phyloP scores from a whole-genome alignment of 64 coral and sea anemone species.

The Platygyra sinensis region DNA sequence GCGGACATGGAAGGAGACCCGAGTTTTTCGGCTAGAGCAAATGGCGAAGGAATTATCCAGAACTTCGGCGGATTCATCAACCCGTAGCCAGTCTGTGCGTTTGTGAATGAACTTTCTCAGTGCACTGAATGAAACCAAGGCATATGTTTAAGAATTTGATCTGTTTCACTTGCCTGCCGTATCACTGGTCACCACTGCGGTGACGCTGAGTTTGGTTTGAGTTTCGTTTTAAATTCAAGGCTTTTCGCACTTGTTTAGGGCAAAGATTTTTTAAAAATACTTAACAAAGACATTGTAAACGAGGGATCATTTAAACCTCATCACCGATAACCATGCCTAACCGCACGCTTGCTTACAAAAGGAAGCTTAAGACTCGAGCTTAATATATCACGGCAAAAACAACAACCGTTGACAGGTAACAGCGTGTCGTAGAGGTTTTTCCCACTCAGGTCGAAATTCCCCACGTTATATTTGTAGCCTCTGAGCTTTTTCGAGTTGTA shows the following conservation, averaged over 20 bases:
- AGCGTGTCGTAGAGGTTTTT: constrained; percentile 6
- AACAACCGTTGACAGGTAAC: constrained; percentile 37
- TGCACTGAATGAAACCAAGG: not conserved
- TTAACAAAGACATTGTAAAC: constrained; percentile 37
- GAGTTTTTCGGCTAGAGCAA: not conserved
- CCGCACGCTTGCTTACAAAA: not conserved
- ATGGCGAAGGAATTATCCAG: not conserved
- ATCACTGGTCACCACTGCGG: not conserved
- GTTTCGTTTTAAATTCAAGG: not conserved
- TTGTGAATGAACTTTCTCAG: not conserved
- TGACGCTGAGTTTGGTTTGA: not conserved
- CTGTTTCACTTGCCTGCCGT: too few species aligned
- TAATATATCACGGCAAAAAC: constrained; percentile 40
- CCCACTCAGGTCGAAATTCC: constrained; percentile 7
- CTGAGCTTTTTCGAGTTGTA: not conserved
- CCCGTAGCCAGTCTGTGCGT: not conserved
- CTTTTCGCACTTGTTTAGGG: not conserved
- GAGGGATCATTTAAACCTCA: constrained; percentile 50
- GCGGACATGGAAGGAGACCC: not conserved
- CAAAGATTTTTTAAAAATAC: constrained; percentile 22
- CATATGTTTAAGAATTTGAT: too few species aligned
- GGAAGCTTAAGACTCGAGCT: constrained; percentile 6
- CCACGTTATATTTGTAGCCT: not conserved
- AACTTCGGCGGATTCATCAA: too few species aligned
- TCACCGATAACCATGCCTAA: not conserved